These are phyloP conservation scores for Elaeidobius kamerunicus DNA, from an alignment of 2,888 invertebrate genomes.

Conservation along the genomic window DNA sequence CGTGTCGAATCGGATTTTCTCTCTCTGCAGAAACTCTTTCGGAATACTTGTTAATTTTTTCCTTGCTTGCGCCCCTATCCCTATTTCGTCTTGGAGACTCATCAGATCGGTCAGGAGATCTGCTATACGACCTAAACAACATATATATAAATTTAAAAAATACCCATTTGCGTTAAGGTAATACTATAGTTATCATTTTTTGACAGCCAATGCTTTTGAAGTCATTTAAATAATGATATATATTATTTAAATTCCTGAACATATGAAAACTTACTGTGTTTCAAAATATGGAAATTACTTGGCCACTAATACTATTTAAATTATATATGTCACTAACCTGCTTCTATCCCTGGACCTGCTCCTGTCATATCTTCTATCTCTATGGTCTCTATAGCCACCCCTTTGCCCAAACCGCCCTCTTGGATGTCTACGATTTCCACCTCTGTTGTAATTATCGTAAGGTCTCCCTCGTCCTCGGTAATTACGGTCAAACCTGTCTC, in stretches of 20 bases:
- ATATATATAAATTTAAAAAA: neutral
- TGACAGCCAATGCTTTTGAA: too few relatives aligned
- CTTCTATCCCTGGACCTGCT: constrained; percentile 55
- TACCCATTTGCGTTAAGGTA: neutral
- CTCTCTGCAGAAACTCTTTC: constrained; percentile 42
- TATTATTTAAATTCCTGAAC: too few relatives aligned
- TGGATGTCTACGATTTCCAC: constrained; percentile 37
- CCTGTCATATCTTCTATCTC: constrained; percentile 62
- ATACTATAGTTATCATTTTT: too few relatives aligned
- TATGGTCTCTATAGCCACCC: constrained; percentile 62
- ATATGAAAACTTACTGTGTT: too few relatives aligned
- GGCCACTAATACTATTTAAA: too few relatives aligned
- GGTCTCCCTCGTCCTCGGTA: constrained; percentile 46
- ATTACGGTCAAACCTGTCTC: constrained; percentile 47
- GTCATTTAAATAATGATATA: too few relatives aligned
- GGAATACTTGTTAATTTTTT: constrained; percentile 58
- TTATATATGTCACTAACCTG: constrained; percentile 38
- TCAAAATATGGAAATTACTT: too few relatives aligned
- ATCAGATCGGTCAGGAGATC: constrained; percentile 50
- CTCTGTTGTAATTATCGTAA: constrained; percentile 44
- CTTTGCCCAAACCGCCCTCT: constrained; percentile 45
- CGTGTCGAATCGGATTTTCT: constrained; percentile 50
- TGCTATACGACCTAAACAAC: constrained; percentile 48
- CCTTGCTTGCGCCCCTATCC: constrained; percentile 49
- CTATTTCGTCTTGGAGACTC: constrained; percentile 37